Percentiles rank a stretch among this genome's conserved stretches.
These are phyloP conservation scores for Dysidea cf. avara DNA, from an alignment of 37 sponge, comb jelly and placozoan genomes.

Conservation along the genomic window DNA sequence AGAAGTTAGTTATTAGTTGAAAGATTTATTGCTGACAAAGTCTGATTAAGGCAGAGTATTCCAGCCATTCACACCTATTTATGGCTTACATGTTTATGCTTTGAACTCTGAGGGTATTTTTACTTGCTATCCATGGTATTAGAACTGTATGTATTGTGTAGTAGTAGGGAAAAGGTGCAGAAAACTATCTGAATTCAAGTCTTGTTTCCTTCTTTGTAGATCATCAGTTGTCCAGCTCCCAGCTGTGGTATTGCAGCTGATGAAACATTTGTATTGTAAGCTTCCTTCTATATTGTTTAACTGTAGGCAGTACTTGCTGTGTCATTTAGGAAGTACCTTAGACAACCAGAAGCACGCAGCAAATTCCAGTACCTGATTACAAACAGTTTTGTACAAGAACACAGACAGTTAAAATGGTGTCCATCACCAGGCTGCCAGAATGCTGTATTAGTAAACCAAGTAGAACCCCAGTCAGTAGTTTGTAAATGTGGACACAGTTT, in stretches of 20 bases:
- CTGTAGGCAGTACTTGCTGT: constrained; percentile 1
- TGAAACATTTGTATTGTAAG: constrained; percentile 80
- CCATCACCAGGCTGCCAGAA: constrained; percentile 87
- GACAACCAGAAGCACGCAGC: constrained; percentile 25
- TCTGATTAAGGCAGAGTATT: neutral
- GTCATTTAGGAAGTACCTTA: constrained; percentile 46
- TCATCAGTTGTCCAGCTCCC: constrained; percentile 77
- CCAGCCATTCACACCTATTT: no score
- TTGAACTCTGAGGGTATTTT: neutral
- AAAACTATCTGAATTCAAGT: neutral
- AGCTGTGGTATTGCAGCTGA: constrained; percentile 80
- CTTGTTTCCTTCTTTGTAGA: constrained; percentile 23
- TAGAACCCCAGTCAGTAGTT: constrained; percentile 47
- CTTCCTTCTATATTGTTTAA: neutral
- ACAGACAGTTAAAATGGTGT: constrained; percentile 79
- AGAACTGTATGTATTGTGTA: neutral
- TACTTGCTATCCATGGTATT: neutral
- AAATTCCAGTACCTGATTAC: constrained; percentile 82
- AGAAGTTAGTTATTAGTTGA: constrained; percentile 40
- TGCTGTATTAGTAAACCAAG: constrained; percentile 53
- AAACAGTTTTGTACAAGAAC: constrained; percentile 80
- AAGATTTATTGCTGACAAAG: neutral
- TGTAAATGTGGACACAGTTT: constrained; percentile 80
- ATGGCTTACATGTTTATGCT: no score
- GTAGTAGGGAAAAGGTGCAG: neutral